Base-by-base conservation (phyloP, 2,113 vertebrate genomes). In the Tenebrosternarchus preto region DNA sequence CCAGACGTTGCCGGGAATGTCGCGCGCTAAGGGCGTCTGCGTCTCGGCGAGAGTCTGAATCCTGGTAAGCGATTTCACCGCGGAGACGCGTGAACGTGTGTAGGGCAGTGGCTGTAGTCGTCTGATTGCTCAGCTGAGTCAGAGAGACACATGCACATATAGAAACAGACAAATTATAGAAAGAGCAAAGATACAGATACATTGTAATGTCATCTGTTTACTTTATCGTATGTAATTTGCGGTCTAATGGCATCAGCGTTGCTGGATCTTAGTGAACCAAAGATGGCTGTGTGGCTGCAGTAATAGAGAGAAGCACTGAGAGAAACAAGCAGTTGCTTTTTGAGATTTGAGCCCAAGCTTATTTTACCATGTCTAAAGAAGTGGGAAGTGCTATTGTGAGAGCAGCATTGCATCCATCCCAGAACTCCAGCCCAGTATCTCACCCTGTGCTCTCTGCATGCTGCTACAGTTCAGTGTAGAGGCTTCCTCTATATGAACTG, bases 191-290 rank as follows among this genome's bases (percentile, higher is more conserved):
- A 31, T 20, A 61, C 11, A 11, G 4, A 50, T 22, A 19, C 19
- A 39, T 61, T 75, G 33, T 5, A n/a, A n/a, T 66, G 12, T 64
- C 74, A 63, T 63, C 39, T 15, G 36, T 76, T 4, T 17, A 75
- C 15, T 61, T 22, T 25, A 24, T 24, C 24, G 4, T 27, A 16
- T 50, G 60, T 25, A 25, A 63, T 27, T 63, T 63, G 60, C 2
- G 1, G 24, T 53, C 74, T 50, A 46, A 55, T 67, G 53, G 29
- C 24, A 24, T 15, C 19, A 31, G 27, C 61, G 50, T 67, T 55
- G 67, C 36, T 53, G 75, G 25, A 77, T 63, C 64, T 77, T 76
- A 64, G 57, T 66, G 64, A 76, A 12, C 43, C 75, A 36, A 36
- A 56, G 25, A 63, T 29, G 46, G 66, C 5, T 4, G 27, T 61